Evolutionary conservation across 2,113 vertebrate species (phyloP), one percentile per base, ranked within the genome.

Genomic region (Onychostruthus taczanowskii): DNA sequence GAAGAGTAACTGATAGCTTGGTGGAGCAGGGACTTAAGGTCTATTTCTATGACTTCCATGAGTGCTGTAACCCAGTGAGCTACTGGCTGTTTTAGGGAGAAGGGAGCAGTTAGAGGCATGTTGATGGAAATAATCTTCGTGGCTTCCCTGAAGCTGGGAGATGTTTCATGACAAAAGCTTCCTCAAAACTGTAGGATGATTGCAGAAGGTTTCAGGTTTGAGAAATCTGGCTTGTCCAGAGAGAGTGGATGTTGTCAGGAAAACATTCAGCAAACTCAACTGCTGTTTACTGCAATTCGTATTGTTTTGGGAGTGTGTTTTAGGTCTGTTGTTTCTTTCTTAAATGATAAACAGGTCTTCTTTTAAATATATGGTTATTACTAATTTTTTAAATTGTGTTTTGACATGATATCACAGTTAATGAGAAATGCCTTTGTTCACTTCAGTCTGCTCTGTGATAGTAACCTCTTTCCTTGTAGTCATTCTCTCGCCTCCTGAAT

Each of bases 41-140:
- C 64, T 73, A 1, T 62, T 84, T 74, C 56, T 4, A 0, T 20
- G 13, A 13, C 43, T 84, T 31, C 8, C 1, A 0, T 15, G 35
- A 50, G 47, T 28, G 63, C 47, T 62, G 31, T 74, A 70, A 72
- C 23, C 41, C 1, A 7, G 43, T 22, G 55, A 86, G 64, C 80
- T 89, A 3, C 63, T 56, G 74, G 13, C 73, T 35, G 56, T 6
- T 44, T 2, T 13, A 31, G 76, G 77, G 44, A 76, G 44, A 87
- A 59, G 43, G 52, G 35, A 84, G 72, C 30, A 56, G 13, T 56
- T 66, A 39, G 43, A 66, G 52, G 28, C 13, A 10, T 63, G 52
- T 20, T 26, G 21, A 24, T 61, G 46, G 47, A 83, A 66, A 43
- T 59, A 1, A 39, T 78, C 30, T 52, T 64, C 49, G 66, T 72